A percentile compares a stretch with the other conserved stretches of the same genome.
Conservation (phyloP, 2,888 invertebrate species). For the Agapostemon virescens region DNA sequence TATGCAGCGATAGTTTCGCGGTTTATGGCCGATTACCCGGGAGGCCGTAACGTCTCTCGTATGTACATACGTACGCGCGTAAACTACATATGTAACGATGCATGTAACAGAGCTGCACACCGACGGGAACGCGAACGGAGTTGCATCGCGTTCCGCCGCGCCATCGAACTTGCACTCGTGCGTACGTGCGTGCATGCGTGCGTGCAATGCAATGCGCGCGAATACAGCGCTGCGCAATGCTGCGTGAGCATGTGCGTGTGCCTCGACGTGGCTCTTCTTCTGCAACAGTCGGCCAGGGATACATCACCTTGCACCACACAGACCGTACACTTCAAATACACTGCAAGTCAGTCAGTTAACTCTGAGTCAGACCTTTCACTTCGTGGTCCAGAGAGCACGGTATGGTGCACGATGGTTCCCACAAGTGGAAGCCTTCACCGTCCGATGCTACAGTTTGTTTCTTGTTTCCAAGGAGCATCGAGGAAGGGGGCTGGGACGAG, state of each 20-base stretch:
- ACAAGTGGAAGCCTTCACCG: conserved; percentile 75
- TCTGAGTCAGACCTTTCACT: conserved; percentile 79
- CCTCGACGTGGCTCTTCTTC: background rate
- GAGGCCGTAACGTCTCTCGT: conserved; percentile 62
- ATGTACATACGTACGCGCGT: conserved; percentile 52
- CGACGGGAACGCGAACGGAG: background rate
- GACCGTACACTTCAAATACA: conserved; percentile 66
- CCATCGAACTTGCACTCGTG: background rate
- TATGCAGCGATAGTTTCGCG: conserved; percentile 63
- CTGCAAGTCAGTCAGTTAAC: conserved; percentile 73
- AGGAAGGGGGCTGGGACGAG: conserved; percentile 31
- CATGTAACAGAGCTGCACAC: background rate
- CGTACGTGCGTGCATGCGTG: background rate
- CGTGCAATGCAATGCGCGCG: background rate
- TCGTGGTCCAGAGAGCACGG: conserved; percentile 80
- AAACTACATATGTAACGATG: conserved; percentile 26
- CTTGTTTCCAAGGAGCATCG: conserved; percentile 62
- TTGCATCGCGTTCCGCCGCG: background rate
- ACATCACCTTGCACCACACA: conserved; percentile 65
- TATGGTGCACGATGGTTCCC: conserved; percentile 78
- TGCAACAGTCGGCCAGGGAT: conserved; percentile 50
- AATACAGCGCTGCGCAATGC: background rate
- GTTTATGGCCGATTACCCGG: conserved; percentile 69
- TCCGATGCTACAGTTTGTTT: conserved; percentile 74
- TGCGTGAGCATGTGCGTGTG: background rate